phyloP scores from a whole-genome alignment of 2,113 vertebrate genomes.

The Columba janthina region DNA sequence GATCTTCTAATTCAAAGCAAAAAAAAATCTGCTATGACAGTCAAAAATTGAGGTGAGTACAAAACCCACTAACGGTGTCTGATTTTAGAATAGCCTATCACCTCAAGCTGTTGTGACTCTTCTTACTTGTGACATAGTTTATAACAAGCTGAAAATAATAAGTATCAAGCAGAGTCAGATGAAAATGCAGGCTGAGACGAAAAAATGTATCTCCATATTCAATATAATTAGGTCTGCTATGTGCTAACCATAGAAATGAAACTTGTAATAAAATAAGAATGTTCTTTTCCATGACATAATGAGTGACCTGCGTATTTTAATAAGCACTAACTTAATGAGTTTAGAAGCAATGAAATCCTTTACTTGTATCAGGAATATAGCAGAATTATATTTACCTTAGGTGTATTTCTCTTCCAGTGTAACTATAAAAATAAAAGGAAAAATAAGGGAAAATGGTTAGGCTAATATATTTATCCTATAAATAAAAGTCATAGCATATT shows the following conservation, averaged over 20 bases:
- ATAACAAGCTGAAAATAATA: slow-evolving; percentile 23
- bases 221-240: neutral
- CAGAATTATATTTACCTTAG: slow-evolving; percentile 12
- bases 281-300: slow-evolving; percentile 22
- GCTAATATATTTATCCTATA: neutral
- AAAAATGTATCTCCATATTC: neutral
- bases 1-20: neutral
- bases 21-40: neutral
- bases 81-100: neutral
- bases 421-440: neutral
- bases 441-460: neutral
- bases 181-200: neutral
- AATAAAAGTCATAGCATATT: neutral
- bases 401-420: neutral
- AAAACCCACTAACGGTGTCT: neutral
- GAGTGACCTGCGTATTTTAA: slow-evolving; percentile 16
- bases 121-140: neutral
- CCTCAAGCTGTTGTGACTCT: neutral
- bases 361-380: neutral
- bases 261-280: neutral
- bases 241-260: slow-evolving; percentile 11
- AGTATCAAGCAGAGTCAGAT: neutral
- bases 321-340: slow-evolving; percentile 16
- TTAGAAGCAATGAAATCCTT: slow-evolving; percentile 4
- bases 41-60: neutral